These are phyloP conservation scores for Amphiprion percula DNA, from an alignment of 2,113 vertebrate genomes.

Conservation along the genomic window DNA sequence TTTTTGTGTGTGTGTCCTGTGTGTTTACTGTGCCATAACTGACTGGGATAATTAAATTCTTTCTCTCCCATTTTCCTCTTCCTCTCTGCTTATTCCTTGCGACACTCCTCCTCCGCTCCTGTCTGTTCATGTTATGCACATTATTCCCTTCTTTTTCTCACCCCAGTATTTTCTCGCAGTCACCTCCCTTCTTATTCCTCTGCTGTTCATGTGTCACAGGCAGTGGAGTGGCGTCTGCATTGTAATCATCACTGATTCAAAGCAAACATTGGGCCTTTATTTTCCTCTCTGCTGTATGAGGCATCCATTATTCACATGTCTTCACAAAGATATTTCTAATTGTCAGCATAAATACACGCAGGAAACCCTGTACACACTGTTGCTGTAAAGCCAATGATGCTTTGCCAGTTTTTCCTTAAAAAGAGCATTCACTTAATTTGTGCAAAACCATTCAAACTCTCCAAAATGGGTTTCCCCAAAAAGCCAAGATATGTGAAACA, in stretches of 20 bases:
- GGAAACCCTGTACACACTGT: accelerated
- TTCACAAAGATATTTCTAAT: conserved; percentile 38
- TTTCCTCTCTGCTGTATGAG: conserved; percentile 50
- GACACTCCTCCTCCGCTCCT: conserved; percentile 64
- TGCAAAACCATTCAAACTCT: background rate
- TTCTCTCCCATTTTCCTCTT: conserved; percentile 35
- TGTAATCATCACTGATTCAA: conserved; percentile 72
- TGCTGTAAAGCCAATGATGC: background rate
- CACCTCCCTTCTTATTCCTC: conserved; percentile 27
- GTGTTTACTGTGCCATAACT: conserved; percentile 35
- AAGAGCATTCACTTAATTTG: background rate
- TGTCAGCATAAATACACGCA: background rate
- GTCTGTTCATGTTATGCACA: conserved; percentile 61
- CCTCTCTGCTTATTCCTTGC: conserved; percentile 33
- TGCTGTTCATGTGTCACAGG: conserved; percentile 61
- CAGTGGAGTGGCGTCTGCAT: conserved; percentile 31
- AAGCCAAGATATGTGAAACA: background rate
- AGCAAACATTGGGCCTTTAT: conserved; percentile 45
- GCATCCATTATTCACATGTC: conserved; percentile 57
- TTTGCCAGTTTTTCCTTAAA: no score
- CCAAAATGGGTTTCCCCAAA: background rate
- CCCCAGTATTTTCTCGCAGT: conserved; percentile 29
- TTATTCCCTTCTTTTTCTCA: conserved; percentile 49
- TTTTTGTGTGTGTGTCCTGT: background rate
- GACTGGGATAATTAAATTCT: conserved; percentile 55